phyloP scores from a whole-genome alignment of 2,113 vertebrate species.

The Chunga burmeisteri region DNA sequence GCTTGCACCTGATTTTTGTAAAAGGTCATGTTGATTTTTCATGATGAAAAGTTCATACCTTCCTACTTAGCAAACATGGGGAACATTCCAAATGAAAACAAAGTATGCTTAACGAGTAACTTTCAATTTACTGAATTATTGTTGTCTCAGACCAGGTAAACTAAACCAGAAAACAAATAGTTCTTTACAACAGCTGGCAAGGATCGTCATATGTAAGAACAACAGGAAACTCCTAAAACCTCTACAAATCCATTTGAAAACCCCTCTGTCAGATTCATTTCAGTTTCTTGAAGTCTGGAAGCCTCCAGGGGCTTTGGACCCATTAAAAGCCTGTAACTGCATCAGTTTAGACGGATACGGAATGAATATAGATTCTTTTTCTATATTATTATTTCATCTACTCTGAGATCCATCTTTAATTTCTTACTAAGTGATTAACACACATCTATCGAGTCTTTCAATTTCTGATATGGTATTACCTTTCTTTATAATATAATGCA shows the following conservation, averaged over 20 bases:
- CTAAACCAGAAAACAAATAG: background rate
- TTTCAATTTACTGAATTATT: background rate
- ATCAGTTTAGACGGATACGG: background rate
- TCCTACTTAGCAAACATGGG: background rate
- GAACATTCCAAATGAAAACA: background rate
- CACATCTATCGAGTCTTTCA: background rate
- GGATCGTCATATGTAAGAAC: background rate
- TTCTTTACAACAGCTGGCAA: background rate
- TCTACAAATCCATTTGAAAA: background rate
- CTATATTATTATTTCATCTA: background rate
- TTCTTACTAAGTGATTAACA: background rate
- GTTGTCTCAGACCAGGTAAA: background rate
- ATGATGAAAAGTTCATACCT: background rate
- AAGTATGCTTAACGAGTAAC: background rate
- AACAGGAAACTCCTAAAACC: background rate
- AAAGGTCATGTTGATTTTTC: conserved; percentile 57
- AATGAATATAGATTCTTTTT: background rate
- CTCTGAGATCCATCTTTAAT: background rate
- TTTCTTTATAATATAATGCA: background rate
- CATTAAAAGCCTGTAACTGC: background rate
- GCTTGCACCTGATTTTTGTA: background rate
- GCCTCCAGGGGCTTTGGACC: background rate
- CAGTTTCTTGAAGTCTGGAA: background rate
- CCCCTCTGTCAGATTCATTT: background rate
- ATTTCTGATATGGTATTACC: background rate